Evolutionary conservation across 2,113 vertebrate species (phyloP), one percentile per base, ranked within the genome.

Genomic region (Corvus hawaiiensis): DNA sequence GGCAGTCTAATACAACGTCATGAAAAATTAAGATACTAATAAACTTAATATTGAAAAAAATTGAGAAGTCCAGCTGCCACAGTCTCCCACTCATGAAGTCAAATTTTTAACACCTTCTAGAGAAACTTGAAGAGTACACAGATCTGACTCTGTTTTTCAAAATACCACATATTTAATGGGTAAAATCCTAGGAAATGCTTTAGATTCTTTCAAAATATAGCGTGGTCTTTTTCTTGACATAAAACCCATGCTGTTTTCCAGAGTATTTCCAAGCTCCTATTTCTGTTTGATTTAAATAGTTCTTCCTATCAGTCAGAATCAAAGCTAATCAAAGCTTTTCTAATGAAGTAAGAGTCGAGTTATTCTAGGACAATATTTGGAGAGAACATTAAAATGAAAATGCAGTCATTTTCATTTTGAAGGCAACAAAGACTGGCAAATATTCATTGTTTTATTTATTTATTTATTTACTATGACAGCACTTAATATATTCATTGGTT

Each of bases 401-500:
- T 55, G 28, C 14, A 71, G 46, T 14, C n/a, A 58, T 83, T 90
- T 96, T 92, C 11, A 32, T 71, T 80, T 92, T 35, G 66, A 80
- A 88, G 90, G 18, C 44, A 78, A n/a, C 6, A 51, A 28, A 87
- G 43, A 71, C 37, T 73, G 78, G 14, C 4, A 59, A 23, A 84
- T 27, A 69, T 9, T 93, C 1, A 33, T 49, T 28, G 24, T 20
- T 76, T 81, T 90, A 48, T 55, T 48, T 30, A 22, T 55, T 66
- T 87, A n/a, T 61, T 72, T 73, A 43, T 90, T 68, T 93, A 43
- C 30, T 64, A 37, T 73, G 55, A 93, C 67, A 56, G 5, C 4
- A 80, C 33, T 96, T 89, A 92, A 89, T 94, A 37, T 71, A 96
- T 79, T 95, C 52, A 80, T 69, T 84, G 13, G 73, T 41, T 86